Percentiles rank a stretch among this genome's conserved stretches.
Evolutionary conservation across 2,113 vertebrate species (phyloP).

Genomic region (Dinomys branickii): DNA sequence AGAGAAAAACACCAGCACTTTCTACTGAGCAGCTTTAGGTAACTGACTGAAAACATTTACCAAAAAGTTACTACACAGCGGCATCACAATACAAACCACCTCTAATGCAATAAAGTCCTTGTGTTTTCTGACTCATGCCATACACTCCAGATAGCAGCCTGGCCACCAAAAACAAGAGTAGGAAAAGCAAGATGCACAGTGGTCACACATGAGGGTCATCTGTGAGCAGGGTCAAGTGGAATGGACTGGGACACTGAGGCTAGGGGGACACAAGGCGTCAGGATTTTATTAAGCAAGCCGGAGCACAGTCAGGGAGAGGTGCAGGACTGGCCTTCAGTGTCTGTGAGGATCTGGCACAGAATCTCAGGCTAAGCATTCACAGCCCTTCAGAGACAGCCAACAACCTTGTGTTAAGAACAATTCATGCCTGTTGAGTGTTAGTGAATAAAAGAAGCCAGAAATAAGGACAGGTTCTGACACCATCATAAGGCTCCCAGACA

Average conservation of each 20-base stretch:
- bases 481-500: not conserved
- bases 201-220: not conserved
- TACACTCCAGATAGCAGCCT: rapidly evolving
- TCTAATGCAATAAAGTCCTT: not conserved
- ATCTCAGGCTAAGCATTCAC: not conserved
- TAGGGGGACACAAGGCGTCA: not conserved
- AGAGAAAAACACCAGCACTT: not conserved
- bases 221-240: not conserved
- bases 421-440: not conserved
- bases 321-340: rapidly evolving
- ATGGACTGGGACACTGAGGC: not conserved
- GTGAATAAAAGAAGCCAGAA: not conserved
- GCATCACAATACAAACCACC: not conserved
- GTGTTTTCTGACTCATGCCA: not conserved
- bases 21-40: not conserved
- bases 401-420: not conserved
- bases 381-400: not conserved
- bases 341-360: not conserved
- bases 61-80: not conserved
- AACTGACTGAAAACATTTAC: not conserved
- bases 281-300: not conserved
- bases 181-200: not conserved
- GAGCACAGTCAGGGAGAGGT: not conserved
- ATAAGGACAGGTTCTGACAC: not conserved
- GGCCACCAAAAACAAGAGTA: not conserved